Base-by-base conservation (phyloP, 2,797 vertebrate genomes). In the Pseudochirops cupreus region DNA sequence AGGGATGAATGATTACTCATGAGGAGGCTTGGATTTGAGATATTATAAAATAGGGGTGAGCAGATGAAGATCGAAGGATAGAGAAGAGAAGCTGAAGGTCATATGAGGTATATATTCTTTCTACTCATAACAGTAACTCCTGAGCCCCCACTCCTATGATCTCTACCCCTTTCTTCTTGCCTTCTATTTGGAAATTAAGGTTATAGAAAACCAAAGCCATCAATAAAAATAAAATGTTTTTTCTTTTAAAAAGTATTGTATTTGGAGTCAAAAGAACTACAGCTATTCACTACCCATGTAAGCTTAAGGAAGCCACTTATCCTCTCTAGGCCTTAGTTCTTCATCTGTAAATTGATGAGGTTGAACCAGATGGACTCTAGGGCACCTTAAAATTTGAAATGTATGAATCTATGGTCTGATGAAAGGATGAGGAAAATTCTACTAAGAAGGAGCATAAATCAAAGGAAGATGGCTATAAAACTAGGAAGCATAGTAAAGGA, bases 1-100 rank as follows among this genome's bases (percentile, higher is more conserved):
- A 46, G 39, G 1, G 39, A 26, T 82, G 67, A 82, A 46, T 46
- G 67, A 82, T 82, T 82, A 39, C n/a, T 39, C 74, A 26, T 56
- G 11, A 94, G 4, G 92, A n/a, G 56, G 11, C 46, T 7, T 74
- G 90, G 29, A 59, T 24, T 54, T 90, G 58, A 95, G n/a, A 54
- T 96, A 97, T 87, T 18, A 92, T 3, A 92, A 92, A 6, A n/a
- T 56, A 93, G 50, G 96, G 18, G 13, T 57, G 21, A 96, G 92
- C 46, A 62, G 39, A n/a, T 91, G 21, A 56, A 28, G 62, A 6
- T 21, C 7, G 5, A 74, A 39, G n/a, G 67, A 39, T 74, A 4
- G 16, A 74, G 16, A 74, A 39, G 67, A 67, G 5, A 67, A 67
- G 33, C 5, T 39, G 18, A 74, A 74, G n/a, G 16, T 74, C 67